A percentile compares a stretch with the other conserved stretches of the same genome.
Conservation (phyloP, 1,140 invertebrate genomes). For the Atta texana region DNA sequence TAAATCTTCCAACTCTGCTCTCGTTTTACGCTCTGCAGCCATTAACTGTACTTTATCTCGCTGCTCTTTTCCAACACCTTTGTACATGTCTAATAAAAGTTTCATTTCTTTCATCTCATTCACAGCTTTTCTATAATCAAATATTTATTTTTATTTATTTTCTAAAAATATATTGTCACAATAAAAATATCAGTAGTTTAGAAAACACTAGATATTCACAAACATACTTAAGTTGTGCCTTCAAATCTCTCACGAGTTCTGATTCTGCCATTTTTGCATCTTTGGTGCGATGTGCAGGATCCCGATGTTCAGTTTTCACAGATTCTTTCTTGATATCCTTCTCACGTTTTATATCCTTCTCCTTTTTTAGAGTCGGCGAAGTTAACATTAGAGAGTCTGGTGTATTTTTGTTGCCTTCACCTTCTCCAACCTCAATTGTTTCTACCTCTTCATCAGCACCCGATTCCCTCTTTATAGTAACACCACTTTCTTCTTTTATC, state of each 20-base stretch:
- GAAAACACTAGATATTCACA: neutral
- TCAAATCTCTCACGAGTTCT: constrained; percentile 93
- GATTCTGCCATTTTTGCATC: constrained; percentile 88
- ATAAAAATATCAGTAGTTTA: neutral
- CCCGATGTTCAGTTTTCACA: constrained; percentile 86
- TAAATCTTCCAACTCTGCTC: constrained; percentile 96
- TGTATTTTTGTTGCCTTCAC: constrained; percentile 83
- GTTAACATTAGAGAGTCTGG: constrained; percentile 81
- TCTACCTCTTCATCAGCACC: constrained; percentile 85
- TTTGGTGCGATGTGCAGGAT: constrained; percentile 87
- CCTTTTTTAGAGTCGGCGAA: constrained; percentile 88
- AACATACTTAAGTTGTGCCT: constrained; percentile 95
- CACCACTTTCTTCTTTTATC: constrained; percentile 84
- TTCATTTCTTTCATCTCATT: constrained; percentile 98
- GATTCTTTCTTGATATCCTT: constrained; percentile 89
- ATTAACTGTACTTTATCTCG: constrained; percentile 98
- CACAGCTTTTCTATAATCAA: constrained; percentile 93
- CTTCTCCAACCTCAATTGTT: constrained; percentile 82
- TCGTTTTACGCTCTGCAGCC: constrained; percentile 96
- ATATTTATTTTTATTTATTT: neutral
- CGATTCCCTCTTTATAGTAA: constrained; percentile 84
- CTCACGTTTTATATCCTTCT: constrained; percentile 88
- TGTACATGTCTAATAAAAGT: constrained; percentile 98
- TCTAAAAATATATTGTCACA: neutral
- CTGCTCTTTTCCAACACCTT: constrained; percentile 98